Evolutionary conservation across 2,888 invertebrate genomes (phyloP), one percentile per base, ranked within the genome.

Genomic region (Caenorhabditis sp.): DNA sequence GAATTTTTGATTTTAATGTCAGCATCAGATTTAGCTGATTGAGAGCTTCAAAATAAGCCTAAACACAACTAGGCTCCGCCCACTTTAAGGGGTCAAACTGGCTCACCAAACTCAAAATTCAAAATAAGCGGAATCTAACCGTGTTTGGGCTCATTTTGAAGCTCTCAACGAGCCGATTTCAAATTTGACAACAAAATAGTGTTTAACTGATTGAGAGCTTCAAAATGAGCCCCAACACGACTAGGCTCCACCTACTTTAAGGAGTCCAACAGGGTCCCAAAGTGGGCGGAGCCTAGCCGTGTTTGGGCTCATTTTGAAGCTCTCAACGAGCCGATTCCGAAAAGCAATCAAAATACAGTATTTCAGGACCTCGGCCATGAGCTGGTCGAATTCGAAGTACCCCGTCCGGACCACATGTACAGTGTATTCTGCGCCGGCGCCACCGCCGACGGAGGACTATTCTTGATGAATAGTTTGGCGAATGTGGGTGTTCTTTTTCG

Each of bases 321-420:
- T 38, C 38, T 38, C 12, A 12, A 38, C 6, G 10, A 10, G 12
- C 38, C 38, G 12, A 38, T 10, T 12, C 12, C 38, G 12, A 38
- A 38, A 26, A 1, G 6, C 6, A 10, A 6, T 24, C 10, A 3
- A 26, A 54, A 14, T 54, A 8, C 12, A 14, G 14, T 22, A 26
- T 75, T 90, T 10, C 28, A 75, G 54, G 84, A 66, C 5, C 63
- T 56, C 8, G 90, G 90, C 6, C 88, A 90, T 51, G 75, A 82
- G 24, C n/a, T 89, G 19, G 75, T 90, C 10, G 80, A 51, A 24
- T 90, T 90, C 72, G 58, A 85, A 38, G 83, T 90, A 14, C 90
- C 90, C 1, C 44, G 73, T 14, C 86, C 89, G 0, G 68, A 80
- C 10, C 51, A 82, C 0, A 85, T 85, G 73, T 84, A 73, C 61